These are phyloP conservation scores for Drosophila eugracilis DNA, from an alignment of 1,140 invertebrate species.

Conservation along the genomic window DNA sequence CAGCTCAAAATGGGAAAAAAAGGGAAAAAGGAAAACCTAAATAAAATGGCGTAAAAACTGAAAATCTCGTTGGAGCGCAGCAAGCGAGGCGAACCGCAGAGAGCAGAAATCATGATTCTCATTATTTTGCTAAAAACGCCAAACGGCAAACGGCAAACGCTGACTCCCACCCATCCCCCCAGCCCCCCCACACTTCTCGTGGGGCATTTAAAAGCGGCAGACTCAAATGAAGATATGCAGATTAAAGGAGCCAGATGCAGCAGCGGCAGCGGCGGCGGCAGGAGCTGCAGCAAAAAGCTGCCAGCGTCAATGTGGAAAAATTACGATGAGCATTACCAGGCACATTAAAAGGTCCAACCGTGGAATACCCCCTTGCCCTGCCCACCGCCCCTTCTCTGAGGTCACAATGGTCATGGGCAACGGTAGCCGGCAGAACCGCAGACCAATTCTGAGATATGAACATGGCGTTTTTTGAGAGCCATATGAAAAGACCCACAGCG, in stretches of 20 bases:
- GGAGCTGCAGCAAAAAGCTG: slow-evolving; percentile 29
- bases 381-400: slow-evolving; percentile 2
- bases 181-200: slow-evolving; percentile 5
- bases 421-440: slow-evolving; percentile 55
- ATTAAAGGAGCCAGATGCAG: slow-evolving; percentile 80
- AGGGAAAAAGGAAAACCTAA: slow-evolving; percentile 20
- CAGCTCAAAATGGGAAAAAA: slow-evolving; percentile 19
- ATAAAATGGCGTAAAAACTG: slow-evolving; percentile 75
- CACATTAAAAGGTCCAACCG: slow-evolving; percentile 75
- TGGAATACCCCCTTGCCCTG: background rate
- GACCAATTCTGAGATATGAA: slow-evolving; percentile 82
- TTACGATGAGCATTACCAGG: slow-evolving; percentile 84
- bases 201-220: slow-evolving; percentile 74
- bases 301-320: slow-evolving; percentile 83
- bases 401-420: slow-evolving; percentile 62
- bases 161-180: slow-evolving; percentile 23
- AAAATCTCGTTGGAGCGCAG: slow-evolving; percentile 57
- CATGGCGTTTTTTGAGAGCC: slow-evolving; percentile 62
- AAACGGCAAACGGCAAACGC: slow-evolving; percentile 44
- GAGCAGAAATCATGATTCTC: slow-evolving; percentile 84
- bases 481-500: slow-evolving; percentile 52
- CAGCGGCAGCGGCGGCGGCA: slow-evolving; percentile 26
- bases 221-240: slow-evolving; percentile 84
- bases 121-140: slow-evolving; percentile 83
- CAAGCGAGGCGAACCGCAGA: slow-evolving; percentile 25